phyloP scores from a whole-genome alignment of 2,113 vertebrate genomes.

The Actinemys pallida region DNA sequence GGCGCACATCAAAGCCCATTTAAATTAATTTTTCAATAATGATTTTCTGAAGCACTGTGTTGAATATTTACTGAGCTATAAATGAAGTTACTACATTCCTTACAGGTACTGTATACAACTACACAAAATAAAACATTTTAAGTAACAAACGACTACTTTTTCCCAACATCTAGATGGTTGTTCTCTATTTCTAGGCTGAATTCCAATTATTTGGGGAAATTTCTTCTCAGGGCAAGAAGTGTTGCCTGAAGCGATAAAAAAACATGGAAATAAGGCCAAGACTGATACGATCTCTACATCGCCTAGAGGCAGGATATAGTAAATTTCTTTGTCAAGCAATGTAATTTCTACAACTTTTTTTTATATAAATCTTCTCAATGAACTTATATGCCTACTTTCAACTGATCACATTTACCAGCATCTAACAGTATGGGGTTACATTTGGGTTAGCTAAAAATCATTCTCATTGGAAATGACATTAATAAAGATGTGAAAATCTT shows the following conservation, averaged over 20 bases:
- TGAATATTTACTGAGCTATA: neutral
- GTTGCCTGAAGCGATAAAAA: conserved; percentile 2
- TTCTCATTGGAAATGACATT: neutral
- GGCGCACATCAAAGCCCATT: neutral
- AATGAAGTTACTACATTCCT: neutral
- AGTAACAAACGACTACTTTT: neutral
- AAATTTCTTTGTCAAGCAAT: neutral
- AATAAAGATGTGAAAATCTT: neutral
- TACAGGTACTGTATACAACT: neutral
- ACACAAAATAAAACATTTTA: neutral
- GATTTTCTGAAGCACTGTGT: neutral
- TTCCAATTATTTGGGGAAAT: neutral
- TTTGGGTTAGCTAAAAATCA: neutral
- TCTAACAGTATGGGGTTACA: neutral
- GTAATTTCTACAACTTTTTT: neutral
- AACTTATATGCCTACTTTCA: neutral
- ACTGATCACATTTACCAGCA: neutral
- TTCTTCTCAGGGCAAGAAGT: neutral
- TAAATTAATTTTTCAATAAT: neutral
- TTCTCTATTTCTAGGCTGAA: neutral
- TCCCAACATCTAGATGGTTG: neutral
- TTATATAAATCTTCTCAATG: neutral
- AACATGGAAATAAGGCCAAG: neutral
- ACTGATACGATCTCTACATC: neutral
- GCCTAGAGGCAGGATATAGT: neutral